phyloP scores from a whole-genome alignment of 2,797 vertebrate genomes.

The Adelosebastes latens region DNA sequence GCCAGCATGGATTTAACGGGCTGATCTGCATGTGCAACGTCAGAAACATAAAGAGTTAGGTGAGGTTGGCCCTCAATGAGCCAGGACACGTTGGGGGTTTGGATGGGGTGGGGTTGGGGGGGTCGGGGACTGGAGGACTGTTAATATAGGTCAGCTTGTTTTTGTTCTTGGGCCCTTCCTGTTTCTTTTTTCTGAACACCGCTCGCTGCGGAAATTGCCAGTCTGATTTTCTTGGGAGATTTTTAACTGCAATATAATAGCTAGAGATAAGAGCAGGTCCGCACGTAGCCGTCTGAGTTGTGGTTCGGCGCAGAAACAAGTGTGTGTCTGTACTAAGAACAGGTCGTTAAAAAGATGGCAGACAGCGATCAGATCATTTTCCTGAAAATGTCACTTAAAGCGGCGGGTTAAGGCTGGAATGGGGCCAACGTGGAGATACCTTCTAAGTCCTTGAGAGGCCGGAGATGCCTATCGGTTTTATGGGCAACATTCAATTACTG shows the following conservation, averaged over 20 bases:
- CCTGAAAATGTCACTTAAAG: constrained; percentile 60
- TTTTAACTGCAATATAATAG: constrained; percentile 54
- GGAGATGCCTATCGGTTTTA: constrained; percentile 71
- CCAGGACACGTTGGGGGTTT: not conserved
- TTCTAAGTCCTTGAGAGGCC: constrained; percentile 62
- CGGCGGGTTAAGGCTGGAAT: constrained; percentile 35
- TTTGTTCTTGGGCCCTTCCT: constrained; percentile 40
- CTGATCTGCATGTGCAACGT: not conserved
- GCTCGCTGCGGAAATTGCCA: constrained; percentile 37
- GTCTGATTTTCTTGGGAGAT: constrained; percentile 24
- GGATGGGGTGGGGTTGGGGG: too few species aligned
- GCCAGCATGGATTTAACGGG: constrained; percentile 22
- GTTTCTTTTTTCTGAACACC: not conserved
- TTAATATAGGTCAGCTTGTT: constrained; percentile 52
- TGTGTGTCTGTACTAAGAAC: constrained; percentile 18
- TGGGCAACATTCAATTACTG: constrained; percentile 74
- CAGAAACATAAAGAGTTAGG: constrained; percentile 11
- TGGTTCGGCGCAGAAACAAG: constrained; percentile 36
- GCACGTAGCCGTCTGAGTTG: constrained; percentile 1
- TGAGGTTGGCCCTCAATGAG: constrained; percentile 17
- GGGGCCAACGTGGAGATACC: constrained; percentile 40
- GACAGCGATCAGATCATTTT: constrained; percentile 61
- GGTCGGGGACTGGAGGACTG: not conserved
- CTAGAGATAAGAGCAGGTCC: constrained; percentile 50
- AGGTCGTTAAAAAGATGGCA: constrained; percentile 55